Base-by-base conservation (phyloP, 2,888 invertebrate genomes). In the Trypoxylon attenuatum region DNA sequence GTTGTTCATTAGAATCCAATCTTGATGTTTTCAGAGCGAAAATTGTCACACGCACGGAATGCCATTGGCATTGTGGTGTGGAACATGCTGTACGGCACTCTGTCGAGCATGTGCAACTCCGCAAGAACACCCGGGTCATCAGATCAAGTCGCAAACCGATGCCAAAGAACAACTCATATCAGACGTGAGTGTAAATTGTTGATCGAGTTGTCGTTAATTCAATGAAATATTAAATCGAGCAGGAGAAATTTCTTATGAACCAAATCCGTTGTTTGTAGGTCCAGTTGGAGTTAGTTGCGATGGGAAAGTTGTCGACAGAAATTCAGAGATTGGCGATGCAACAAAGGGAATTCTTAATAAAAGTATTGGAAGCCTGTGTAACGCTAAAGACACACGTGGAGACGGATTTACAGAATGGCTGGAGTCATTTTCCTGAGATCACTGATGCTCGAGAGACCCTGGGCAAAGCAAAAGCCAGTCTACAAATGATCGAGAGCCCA, bases 351-450 rank as follows among this genome's bases (percentile, higher is more conserved):
- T 93, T 93, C 85, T 87, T 93, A 69, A 89, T 93, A 66, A 92
- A 93, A 83, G 91, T 94, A 47, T 88, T 93, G 66, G 94, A 94
- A 83, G 92, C 93, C 33, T 92, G 93, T 85, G 91, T 92, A 45
- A 91, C 92, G 61, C 86, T 94, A 46, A 94, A 94, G 84, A 91
- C 92, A 59, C 92, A 93, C 87, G 92, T 94, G 49, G 94, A 94
- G 87, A 91, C 92, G 47, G 93, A 94, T 83, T 88, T 94, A 72
- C 91, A 92, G 68, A 91, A 91, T 78, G 92, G 92, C 74, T 89
- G 91, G 83, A 90, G 91, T 41, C 91, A 92, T 64, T 89, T 91
- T 70, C 88, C 89, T 4, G 92, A 93, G 82, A 88, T 93, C 67
- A 89, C 90, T 63, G 92, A 93, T 73, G 91, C 92, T 64, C 89